phyloP scores from a whole-genome alignment of 1,140 invertebrate species.

The Drosophila kohkoa region DNA sequence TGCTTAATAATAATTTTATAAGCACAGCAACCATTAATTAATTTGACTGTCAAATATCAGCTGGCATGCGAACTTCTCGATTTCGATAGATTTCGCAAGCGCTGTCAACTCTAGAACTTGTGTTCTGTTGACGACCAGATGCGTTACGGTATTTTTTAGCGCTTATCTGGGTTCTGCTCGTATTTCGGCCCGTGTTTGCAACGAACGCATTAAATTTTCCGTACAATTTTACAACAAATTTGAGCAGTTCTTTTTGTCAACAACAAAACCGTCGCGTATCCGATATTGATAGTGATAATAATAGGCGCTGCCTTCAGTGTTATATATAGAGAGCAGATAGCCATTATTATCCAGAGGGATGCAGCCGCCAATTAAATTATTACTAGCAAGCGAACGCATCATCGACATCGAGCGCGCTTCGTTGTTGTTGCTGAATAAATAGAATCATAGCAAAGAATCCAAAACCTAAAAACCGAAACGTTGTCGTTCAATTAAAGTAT shows the following conservation, averaged over 20 bases:
- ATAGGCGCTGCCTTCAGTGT: constrained; percentile 22
- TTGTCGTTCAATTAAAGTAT: constrained; percentile 38
- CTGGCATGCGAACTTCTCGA: too few relatives aligned
- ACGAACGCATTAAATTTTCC: constrained; percentile 79
- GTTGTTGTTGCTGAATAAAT: constrained; percentile 51
- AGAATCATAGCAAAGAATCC: constrained; percentile 34
- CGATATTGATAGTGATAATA: neutral
- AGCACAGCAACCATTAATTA: neutral
- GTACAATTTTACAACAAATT: constrained; percentile 44
- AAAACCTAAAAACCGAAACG: neutral
- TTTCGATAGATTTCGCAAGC: constrained; percentile 11
- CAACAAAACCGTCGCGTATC: constrained; percentile 11
- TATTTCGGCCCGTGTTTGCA: constrained; percentile 70
- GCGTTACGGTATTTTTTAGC: constrained; percentile 70
- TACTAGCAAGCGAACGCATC: constrained; percentile 42
- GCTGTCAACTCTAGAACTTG: constrained; percentile 57
- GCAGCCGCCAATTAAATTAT: constrained; percentile 52
- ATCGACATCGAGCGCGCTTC: constrained; percentile 49
- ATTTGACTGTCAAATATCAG: neutral
- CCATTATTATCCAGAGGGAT: constrained; percentile 30
- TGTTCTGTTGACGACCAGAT: neutral
- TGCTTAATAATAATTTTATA: too few relatives aligned
- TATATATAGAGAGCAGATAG: neutral
- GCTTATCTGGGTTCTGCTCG: constrained; percentile 41
- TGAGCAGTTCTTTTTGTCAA: constrained; percentile 14